Percentiles rank a stretch among this genome's conserved stretches.
These are phyloP conservation scores for Glyptemys insculpta DNA, from an alignment of 2,797 vertebrate genomes.

Conservation along the genomic window DNA sequence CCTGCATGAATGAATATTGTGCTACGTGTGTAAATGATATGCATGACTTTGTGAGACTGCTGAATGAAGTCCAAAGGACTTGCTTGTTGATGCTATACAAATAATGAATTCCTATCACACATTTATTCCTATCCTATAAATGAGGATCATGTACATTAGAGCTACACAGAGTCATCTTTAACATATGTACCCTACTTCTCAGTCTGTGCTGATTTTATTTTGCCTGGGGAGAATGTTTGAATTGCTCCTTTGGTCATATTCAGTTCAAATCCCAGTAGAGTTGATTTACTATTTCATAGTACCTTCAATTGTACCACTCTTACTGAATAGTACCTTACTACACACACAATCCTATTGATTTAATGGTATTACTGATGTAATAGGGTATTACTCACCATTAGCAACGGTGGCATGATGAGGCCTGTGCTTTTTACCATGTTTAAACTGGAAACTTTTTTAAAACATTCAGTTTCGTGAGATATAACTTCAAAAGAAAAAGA, in stretches of 20 bases:
- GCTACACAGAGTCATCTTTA: neutral
- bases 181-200: neutral
- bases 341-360: neutral
- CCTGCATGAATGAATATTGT: neutral
- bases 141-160: neutral
- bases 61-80: neutral
- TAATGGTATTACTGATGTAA: neutral
- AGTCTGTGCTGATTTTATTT: neutral
- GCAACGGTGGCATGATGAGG: constrained; percentile 10
- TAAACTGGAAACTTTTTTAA: constrained; percentile 44
- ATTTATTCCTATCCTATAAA: neutral
- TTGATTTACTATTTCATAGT: neutral
- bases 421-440: constrained; percentile 16
- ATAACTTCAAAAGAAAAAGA: constrained; percentile 38
- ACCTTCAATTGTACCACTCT: neutral
- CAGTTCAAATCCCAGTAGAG: neutral
- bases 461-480: neutral
- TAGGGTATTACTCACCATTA: neutral
- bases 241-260: neutral
- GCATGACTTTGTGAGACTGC: neutral
- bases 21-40: rapidly evolving
- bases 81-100: neutral
- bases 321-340: neutral
- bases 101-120: neutral
- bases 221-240: neutral